Evolutionary conservation across 2,888 invertebrate genomes (phyloP), one percentile per base, ranked within the genome.

Genomic region (Andrena minutula): DNA sequence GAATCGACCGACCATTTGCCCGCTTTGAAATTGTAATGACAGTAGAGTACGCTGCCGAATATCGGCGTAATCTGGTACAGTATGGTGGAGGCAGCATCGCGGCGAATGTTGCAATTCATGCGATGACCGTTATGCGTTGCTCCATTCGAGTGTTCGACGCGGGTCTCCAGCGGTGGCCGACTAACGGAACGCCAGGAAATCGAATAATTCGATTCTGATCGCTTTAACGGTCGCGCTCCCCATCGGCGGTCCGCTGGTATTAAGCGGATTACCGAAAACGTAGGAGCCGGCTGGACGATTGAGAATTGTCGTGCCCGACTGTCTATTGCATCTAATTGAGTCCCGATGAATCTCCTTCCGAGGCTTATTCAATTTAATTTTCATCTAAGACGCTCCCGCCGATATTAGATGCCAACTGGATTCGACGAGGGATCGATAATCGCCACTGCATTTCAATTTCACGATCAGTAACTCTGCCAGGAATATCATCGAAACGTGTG

Each of bases 251-350:
- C 66, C 61, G 51, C 63, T 72, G 69, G 84, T 79, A 88, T 88
- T 87, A 88, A 88, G 84, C 86, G 86, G 87, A 87, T 88, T 89
- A 89, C 83, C 82, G 89, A 89, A 88, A 88, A 88, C 86, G 88
- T 75, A 87, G 82, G 41, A 80, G 68, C 71, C 79, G 81, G 75
- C 82, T 65, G 81, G 41, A 63, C 66, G 72, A 69, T 47, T 47
- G 83, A 87, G 87, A 88, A 86, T 87, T 79, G 83, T 83, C 84
- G 75, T 28, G 66, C 71, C 30, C 65, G 49, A 30, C 63, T 79
- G 75, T 75, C 41, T 75, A 81, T 82, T 72, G 75, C 87, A 35
- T 84, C 80, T 89, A 87, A 88, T 87, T 87, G 86, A 79, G 83
- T 66, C 77, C 76, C 81, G 74, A 86, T 83, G 78, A 75, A 88